These are phyloP conservation scores for Petrolisthes manimaculis DNA, from an alignment of 2,888 invertebrate species.

Conservation along the genomic window DNA sequence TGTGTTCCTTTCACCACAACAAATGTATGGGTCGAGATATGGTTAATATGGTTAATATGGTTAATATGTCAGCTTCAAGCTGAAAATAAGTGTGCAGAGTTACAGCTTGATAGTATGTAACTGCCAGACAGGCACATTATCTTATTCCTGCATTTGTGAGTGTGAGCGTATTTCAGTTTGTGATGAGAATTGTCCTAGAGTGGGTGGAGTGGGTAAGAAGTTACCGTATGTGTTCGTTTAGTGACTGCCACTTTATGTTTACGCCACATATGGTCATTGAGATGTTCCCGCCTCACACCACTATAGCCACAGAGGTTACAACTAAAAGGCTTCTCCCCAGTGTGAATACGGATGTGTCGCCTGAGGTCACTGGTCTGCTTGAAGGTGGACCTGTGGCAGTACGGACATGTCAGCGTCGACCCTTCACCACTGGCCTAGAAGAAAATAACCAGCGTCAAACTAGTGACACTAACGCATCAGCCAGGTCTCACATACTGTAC, in stretches of 20 bases:
- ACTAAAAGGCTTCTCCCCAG: constrained; percentile 53
- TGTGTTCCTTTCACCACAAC: too few species aligned
- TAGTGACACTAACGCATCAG: neutral
- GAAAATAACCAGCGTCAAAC: constrained; percentile 49
- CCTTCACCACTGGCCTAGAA: constrained; percentile 48
- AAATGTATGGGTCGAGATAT: too few species aligned
- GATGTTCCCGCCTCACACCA: constrained; percentile 57
- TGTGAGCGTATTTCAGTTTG: too few species aligned
- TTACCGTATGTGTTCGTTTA: constrained; percentile 37
- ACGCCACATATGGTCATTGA: constrained; percentile 57
- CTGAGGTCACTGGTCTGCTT: constrained; percentile 59
- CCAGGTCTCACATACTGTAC: too few species aligned
- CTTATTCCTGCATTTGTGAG: too few species aligned
- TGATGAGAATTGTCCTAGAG: neutral
- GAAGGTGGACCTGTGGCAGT: constrained; percentile 59
- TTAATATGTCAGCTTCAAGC: too few species aligned
- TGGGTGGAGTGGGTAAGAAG: neutral
- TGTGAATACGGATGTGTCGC: constrained; percentile 59
- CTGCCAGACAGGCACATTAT: too few species aligned
- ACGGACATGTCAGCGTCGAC: constrained; percentile 53
- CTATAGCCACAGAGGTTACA: constrained; percentile 44
- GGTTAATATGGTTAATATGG: too few species aligned
- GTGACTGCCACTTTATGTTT: constrained; percentile 43
- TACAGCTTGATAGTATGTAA: too few species aligned
- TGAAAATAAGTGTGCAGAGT: too few species aligned